Percentiles rank a stretch among this genome's conserved stretches.
Conservation (phyloP, 2,113 vertebrate genomes). For the Sapayoa aenigma region DNA sequence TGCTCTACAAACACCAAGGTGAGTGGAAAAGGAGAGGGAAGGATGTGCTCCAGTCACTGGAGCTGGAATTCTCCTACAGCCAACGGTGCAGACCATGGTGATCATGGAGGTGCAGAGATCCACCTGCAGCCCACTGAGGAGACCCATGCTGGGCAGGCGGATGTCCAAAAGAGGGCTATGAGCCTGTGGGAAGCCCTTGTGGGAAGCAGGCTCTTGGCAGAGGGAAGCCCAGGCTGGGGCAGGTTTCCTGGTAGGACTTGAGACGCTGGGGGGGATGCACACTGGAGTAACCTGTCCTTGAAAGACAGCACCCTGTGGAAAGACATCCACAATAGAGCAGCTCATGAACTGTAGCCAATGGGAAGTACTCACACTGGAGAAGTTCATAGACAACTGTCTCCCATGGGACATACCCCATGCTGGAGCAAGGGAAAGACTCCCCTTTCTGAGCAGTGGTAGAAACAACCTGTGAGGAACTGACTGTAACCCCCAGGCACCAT, state of each 20-base stretch:
- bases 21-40: not conserved
- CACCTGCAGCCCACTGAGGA: not conserved
- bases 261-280: too few species aligned
- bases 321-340: not conserved
- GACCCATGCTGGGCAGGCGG: not conserved
- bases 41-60: not conserved
- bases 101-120: not conserved
- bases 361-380: not conserved
- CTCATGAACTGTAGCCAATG: not conserved
- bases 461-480: not conserved
- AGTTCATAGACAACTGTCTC: not conserved
- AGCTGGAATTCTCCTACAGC: not conserved
- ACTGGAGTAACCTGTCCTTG: not conserved
- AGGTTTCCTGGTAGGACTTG: not conserved
- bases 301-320: not conserved
- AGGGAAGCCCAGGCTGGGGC: not conserved
- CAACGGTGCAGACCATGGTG: too few species aligned
- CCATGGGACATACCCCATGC: accelerated
- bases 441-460: not conserved
- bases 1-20: not conserved
- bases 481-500: not conserved
- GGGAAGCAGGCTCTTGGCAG: not conserved
- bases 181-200: accelerated
- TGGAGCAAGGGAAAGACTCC: not conserved
- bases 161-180: not conserved